A percentile compares a stretch with the other conserved stretches of the same genome.
Evolutionary conservation across 2,113 vertebrate species (phyloP).

Genomic region (Phalacrocorax aristotelis): DNA sequence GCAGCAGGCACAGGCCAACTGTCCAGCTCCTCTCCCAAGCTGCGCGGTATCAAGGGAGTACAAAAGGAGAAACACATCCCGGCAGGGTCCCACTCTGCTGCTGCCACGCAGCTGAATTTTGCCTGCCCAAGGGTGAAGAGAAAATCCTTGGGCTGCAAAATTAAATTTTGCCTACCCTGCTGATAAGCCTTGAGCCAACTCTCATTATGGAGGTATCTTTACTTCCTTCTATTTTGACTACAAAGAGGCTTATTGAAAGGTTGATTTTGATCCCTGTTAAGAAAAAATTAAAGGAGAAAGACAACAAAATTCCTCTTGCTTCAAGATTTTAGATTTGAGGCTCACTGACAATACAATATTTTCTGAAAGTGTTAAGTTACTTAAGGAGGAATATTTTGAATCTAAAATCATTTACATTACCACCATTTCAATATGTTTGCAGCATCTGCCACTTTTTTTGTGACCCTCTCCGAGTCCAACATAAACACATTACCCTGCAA

Average conservation of each 20-base stretch:
- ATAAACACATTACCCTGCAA: conserved; percentile 37
- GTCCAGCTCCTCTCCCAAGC: background rate
- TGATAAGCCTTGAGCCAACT: background rate
- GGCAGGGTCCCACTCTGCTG: background rate
- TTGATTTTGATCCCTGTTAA: conserved; percentile 16
- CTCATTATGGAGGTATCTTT: background rate
- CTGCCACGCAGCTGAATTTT: background rate
- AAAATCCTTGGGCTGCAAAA: conserved; percentile 30
- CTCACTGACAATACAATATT: conserved; percentile 29
- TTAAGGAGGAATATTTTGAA: conserved; percentile 36
- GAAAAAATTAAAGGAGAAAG: background rate
- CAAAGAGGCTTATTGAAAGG: background rate
- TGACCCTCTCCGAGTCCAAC: conserved; percentile 4
- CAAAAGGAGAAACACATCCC: background rate
- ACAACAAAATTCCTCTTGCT: background rate
- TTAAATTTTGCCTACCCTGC: conserved; percentile 1
- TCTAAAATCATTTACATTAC: conserved; percentile 25
- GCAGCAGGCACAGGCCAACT: background rate
- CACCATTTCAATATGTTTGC: conserved; percentile 22
- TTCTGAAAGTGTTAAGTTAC: conserved; percentile 21
- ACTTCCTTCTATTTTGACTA: background rate
- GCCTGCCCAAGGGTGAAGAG: background rate
- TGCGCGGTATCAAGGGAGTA: accelerated
- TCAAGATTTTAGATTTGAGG: conserved; percentile 18
- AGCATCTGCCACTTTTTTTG: background rate